Evolutionary conservation across 2,888 invertebrate species (phyloP), one percentile per base, ranked within the genome.

Genomic region (Morpho deidamia): DNA sequence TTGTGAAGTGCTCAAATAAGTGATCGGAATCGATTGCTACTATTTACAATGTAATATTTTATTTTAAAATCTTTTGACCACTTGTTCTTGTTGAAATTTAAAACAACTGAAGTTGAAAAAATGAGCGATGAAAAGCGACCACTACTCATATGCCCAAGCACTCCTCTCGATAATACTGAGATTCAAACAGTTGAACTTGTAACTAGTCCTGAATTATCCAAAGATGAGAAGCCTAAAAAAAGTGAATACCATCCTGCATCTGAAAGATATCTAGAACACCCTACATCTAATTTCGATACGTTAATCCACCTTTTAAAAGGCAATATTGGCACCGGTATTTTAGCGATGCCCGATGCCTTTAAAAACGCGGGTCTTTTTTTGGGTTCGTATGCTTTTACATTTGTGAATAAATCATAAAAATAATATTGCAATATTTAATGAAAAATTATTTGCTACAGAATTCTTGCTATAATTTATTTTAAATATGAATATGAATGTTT

Each of bases 261-360:
- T 11, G 93, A 95, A 73, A 90, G 95, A 66, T 90, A 92, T 53
- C 78, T 95, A 65, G 94, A 95, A 69, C 93, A 95, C 80, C 95
- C 95, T 0, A 95, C 95, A 4, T 95, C 95, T 62, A 96, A 95
- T 83, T 90, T 93, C 66, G 95, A 95, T 71, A 95, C 95, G 1
- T 90, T 94, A 77, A 92, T 94, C 63, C 94, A 94, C 74, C 82
- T 94, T 59, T 80, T 95, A 38, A 94, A 94, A 78, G 94, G 94
- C 32, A 94, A 94, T 67, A 91, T 93, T 61, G 98, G 98, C 7
- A 98, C 99, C 0, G 99, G 99, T 5, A 97, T 99, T 65, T 88
- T 99, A 64, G 99, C 99, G 7, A 97, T 99, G 96, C 99, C 99
- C 5, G 94, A 97, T 83, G 98, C 97, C 11, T 96, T 98, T 74